Conservation (phyloP, 2,797 vertebrate genomes). For the Sebastes ruberrimus region DNA sequence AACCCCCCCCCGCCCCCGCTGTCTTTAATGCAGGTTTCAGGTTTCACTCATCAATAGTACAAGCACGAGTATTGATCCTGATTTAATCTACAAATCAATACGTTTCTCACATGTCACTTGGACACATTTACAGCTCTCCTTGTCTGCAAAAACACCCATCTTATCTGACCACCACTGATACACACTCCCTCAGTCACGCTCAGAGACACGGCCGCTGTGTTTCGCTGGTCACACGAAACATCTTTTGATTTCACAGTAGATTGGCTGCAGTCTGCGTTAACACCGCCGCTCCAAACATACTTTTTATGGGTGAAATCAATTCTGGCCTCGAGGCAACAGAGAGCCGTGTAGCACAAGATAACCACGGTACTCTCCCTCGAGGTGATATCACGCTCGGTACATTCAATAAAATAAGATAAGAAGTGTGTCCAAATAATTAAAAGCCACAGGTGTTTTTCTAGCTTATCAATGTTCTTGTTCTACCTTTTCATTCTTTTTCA, state of each 20-base stretch:
- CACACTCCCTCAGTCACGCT: not conserved
- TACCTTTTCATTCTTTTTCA: not conserved
- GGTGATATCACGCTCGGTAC: not conserved
- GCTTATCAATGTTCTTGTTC: not conserved
- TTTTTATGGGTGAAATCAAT: not conserved
- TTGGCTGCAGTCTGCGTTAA: not conserved
- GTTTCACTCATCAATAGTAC: conserved; percentile 30
- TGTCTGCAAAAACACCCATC: not conserved
- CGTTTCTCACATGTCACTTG: not conserved
- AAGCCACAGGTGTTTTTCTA: not conserved
- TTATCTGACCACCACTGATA: not conserved
- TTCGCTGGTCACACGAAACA: not conserved
- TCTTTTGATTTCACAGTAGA: conserved; percentile 24
- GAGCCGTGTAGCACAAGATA: not conserved
- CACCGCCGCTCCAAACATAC: not conserved
- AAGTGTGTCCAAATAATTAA: not conserved
- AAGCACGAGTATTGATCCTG: conserved; percentile 35
- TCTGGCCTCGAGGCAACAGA: not conserved
- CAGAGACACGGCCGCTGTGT: not conserved
- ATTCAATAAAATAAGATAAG: not conserved
- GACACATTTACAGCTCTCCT: conserved; percentile 12
- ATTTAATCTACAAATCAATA: conserved; percentile 46
- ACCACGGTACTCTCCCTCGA: not conserved
- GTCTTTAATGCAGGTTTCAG: conserved; percentile 1
- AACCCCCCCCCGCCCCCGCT: not conserved